Conservation (phyloP, 2,888 invertebrate species). For the Mayetiola destructor region DNA sequence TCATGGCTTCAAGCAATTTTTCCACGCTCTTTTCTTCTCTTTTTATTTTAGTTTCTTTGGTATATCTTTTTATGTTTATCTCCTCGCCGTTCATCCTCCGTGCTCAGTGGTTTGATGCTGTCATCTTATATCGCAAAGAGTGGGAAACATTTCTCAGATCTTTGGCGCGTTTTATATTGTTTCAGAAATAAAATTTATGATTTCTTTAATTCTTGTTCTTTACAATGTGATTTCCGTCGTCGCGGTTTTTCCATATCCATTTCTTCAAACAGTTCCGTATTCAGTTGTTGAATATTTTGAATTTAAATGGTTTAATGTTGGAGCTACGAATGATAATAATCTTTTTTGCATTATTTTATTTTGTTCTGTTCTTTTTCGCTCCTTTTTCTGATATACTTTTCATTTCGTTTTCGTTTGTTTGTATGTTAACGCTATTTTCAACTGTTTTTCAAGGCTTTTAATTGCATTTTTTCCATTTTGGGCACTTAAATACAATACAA, state of each 20-base stretch:
- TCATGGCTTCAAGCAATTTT: constrained; percentile 5
- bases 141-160: neutral
- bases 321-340: constrained; percentile 3
- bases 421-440: too few relatives aligned
- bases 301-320: constrained; percentile 8
- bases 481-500: too few relatives aligned
- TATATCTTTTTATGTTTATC: too few relatives aligned
- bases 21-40: neutral
- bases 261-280: neutral
- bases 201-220: constrained; percentile 6
- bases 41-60: neutral
- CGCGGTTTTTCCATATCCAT: neutral
- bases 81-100: neutral
- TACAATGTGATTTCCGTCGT: neutral
- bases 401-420: too few relatives aligned
- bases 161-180: neutral
- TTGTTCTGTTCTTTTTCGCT: neutral
- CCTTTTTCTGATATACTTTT: too few relatives aligned
- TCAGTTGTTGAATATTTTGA: neutral
- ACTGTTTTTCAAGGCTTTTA: too few relatives aligned
- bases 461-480: too few relatives aligned
- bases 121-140: too few relatives aligned
- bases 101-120: neutral
- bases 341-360: neutral
- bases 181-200: constrained; percentile 6